These are phyloP conservation scores for Nymphalis urticae DNA, from an alignment of 2,888 invertebrate genomes.

Conservation along the genomic window DNA sequence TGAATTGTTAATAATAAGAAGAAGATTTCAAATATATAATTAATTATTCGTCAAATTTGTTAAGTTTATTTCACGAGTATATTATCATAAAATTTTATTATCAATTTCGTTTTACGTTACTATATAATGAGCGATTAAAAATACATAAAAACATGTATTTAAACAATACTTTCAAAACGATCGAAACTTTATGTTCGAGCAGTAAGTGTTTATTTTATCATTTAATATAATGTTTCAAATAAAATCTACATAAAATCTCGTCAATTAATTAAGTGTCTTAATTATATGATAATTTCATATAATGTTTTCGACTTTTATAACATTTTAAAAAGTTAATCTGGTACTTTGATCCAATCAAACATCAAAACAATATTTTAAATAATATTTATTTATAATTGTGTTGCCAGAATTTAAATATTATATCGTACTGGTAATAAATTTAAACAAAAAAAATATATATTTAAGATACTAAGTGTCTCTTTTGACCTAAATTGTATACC, in stretches of 20 bases:
- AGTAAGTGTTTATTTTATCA: neutral
- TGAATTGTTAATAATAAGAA: neutral
- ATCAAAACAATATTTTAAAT: neutral
- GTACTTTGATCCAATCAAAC: neutral
- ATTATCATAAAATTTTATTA: slow-evolving; percentile 3
- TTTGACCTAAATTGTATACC: too few relatives aligned
- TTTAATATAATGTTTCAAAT: neutral
- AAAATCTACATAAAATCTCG: neutral
- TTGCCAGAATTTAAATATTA: too few relatives aligned
- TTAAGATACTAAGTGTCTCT: too few relatives aligned
- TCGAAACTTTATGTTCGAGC: neutral
- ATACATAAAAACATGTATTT: neutral
- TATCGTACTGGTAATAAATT: too few relatives aligned
- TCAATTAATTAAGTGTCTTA: neutral
- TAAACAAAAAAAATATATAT: too few relatives aligned
- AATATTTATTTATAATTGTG: too few relatives aligned
- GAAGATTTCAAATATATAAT: neutral
- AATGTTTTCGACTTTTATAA: neutral
- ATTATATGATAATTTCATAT: neutral
- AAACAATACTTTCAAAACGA: neutral
- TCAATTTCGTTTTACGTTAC: neutral
- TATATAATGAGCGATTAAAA: neutral
- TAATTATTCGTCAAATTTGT: neutral
- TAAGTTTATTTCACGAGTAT: neutral
- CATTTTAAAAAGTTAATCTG: neutral